These are phyloP conservation scores for Athetis lepigone DNA, from an alignment of 2,888 invertebrate genomes.

Conservation along the genomic window DNA sequence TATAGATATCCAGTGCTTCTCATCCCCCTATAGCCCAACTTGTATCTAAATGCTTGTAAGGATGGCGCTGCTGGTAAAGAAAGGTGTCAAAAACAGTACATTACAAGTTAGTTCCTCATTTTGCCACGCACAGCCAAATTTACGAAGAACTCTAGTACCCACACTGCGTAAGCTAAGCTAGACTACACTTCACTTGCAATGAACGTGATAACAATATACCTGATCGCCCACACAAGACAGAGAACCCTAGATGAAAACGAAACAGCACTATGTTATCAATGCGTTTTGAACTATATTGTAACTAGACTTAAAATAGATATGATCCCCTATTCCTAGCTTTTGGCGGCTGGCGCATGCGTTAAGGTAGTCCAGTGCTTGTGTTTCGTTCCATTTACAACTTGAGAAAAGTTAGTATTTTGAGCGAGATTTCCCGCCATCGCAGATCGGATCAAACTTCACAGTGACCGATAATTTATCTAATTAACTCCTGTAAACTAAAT, in stretches of 20 bases:
- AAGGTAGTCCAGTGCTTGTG: not conserved
- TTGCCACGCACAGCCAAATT: not conserved
- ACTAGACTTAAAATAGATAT: constrained; percentile 1
- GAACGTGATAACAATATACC: not conserved
- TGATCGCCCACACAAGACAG: not conserved
- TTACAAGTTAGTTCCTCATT: not conserved
- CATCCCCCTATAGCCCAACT: not conserved
- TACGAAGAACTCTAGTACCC: not conserved
- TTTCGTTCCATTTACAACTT: not conserved
- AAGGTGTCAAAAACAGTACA: not conserved
- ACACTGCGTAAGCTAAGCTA: not conserved
- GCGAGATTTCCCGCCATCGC: not conserved
- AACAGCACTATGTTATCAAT: not conserved
- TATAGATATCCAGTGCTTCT: too few species aligned
- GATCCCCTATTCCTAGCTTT: not conserved
- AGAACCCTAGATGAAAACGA: not conserved
- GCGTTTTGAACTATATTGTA: not conserved
- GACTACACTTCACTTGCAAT: too few species aligned
- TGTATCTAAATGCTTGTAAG: not conserved
- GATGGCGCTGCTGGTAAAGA: not conserved
- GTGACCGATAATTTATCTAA: too few species aligned
- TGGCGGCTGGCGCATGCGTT: constrained; percentile 7
- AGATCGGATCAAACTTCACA: too few species aligned
- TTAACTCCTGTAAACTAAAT: too few species aligned
- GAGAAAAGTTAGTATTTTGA: not conserved